A percentile compares a stretch with the other conserved stretches of the same genome.
Evolutionary conservation across 2,888 invertebrate genomes (phyloP).

Genomic region (Lasioglossum leucozonium): DNA sequence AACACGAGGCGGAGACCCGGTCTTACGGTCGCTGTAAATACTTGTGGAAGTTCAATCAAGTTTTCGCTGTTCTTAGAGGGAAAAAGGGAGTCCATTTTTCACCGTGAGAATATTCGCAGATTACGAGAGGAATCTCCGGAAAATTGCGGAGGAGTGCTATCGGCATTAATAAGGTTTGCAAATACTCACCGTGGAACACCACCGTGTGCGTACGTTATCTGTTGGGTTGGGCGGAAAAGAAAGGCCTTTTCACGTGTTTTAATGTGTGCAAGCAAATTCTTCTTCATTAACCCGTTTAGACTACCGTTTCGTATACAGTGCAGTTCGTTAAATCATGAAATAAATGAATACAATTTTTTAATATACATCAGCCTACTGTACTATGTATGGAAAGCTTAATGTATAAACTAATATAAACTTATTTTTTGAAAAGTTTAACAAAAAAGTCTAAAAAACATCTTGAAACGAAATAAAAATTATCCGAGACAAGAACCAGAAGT

Average conservation of each 20-base stretch:
- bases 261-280: background rate
- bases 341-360: background rate
- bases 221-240: background rate
- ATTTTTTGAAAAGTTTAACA: too few species aligned
- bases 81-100: background rate
- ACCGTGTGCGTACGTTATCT: background rate
- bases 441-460: too few species aligned
- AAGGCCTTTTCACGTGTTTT: background rate
- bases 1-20: background rate
- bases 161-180: constrained; percentile 1
- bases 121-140: background rate
- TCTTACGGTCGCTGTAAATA: background rate
- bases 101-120: background rate
- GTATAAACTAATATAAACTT: too few species aligned
- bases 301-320: background rate
- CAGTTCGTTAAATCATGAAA: background rate
- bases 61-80: background rate
- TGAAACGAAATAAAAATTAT: too few species aligned
- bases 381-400: too few species aligned
- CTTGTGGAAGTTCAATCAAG: constrained; percentile 4
- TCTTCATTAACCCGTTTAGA: background rate
- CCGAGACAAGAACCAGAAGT: too few species aligned
- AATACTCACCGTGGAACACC: background rate
- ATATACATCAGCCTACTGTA: background rate
- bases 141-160: background rate